Conservation (phyloP, 2,797 vertebrate genomes). For the Anisognathus igniventris region DNA sequence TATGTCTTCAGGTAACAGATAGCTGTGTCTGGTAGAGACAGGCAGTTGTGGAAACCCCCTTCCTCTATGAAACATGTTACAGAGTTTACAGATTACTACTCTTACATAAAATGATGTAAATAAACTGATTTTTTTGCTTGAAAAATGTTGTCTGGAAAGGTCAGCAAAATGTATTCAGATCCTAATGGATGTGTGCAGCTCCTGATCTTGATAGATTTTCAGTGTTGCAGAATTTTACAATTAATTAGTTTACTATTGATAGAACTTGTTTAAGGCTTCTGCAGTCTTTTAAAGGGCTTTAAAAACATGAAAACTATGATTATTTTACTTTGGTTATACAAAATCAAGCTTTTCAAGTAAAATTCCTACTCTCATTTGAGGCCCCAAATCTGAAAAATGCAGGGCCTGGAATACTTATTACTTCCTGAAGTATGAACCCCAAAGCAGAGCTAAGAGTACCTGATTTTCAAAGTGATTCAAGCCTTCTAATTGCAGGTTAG, state of each 20-base stretch:
- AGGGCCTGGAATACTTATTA: slow-evolving; percentile 27
- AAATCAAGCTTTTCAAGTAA: neutral
- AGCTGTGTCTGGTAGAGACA: neutral
- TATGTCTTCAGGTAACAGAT: neutral
- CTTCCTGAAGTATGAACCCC: slow-evolving; percentile 8
- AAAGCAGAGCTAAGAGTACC: slow-evolving; percentile 10
- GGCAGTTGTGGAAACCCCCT: neutral
- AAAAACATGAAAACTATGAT: neutral
- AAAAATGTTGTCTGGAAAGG: neutral
- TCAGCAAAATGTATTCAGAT: neutral
- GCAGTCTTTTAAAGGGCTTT: neutral
- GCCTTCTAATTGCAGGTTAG: slow-evolving; percentile 37
- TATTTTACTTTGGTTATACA: neutral
- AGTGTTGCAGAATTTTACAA: neutral
- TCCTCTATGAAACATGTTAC: neutral
- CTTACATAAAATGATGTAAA: neutral
- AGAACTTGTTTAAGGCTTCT: slow-evolving; percentile 10
- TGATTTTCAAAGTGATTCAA: slow-evolving; percentile 43
- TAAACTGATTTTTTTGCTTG: neutral
- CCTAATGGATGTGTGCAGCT: neutral
- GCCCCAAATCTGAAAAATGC: neutral
- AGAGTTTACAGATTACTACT: neutral
- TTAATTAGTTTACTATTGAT: slow-evolving; percentile 3
- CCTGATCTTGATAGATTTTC: neutral
- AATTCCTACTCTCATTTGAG: neutral